These are phyloP conservation scores for Crocodylus rhombifer DNA, from an alignment of 2,797 vertebrate genomes.

Conservation along the genomic window DNA sequence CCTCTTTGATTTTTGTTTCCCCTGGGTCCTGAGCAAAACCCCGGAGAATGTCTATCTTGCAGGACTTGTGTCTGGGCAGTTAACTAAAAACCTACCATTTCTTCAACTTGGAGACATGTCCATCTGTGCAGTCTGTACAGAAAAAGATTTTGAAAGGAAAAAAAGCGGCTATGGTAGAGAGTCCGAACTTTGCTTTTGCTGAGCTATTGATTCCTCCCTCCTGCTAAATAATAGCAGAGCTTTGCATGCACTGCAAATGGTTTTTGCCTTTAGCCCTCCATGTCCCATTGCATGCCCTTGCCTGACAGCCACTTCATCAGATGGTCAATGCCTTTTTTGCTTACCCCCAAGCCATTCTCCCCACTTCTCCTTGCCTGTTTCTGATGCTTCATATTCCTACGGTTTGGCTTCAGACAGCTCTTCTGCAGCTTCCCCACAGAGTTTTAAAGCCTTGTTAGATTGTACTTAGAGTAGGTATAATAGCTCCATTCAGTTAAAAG, in stretches of 20 bases:
- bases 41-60: background rate
- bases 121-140: background rate
- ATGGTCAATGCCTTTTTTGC: background rate
- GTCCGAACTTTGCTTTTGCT: background rate
- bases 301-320: background rate
- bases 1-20: background rate
- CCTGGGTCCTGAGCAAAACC: background rate
- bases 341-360: background rate
- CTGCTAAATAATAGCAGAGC: constrained; percentile 22
- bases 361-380: background rate
- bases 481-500: background rate
- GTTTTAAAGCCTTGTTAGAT: background rate
- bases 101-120: background rate
- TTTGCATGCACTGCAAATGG: constrained; percentile 7
- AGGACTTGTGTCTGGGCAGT: background rate
- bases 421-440: background rate
- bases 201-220: background rate
- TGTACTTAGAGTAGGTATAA: background rate
- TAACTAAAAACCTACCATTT: background rate
- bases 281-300: background rate
- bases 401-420: background rate
- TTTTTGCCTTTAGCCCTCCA: background rate
- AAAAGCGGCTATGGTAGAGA: background rate
- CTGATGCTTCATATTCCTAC: background rate
- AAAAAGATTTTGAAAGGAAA: background rate